Base-by-base conservation (phyloP, 2,113 vertebrate species). In the Puma concolor region DNA sequence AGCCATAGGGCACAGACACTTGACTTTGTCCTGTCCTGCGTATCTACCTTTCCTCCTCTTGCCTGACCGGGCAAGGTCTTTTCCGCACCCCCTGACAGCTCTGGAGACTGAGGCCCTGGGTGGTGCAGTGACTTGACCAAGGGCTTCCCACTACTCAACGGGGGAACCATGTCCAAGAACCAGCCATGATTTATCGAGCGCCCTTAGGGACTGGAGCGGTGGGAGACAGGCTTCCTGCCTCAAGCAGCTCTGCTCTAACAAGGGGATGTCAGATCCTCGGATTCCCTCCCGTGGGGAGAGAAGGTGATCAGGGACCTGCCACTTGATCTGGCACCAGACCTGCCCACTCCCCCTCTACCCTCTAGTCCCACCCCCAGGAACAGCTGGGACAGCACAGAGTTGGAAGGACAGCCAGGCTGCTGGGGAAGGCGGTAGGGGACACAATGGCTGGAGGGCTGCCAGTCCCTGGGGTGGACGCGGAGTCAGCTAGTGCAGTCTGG, bases 191-290 rank as follows among this genome's bases (percentile, higher is more conserved):
- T 41, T 27, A 16, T 6, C 0, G 21, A 25, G 44, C 1, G 17
- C 27, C 7, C 12, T 50, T 29, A 27, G 33, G 16, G 2, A 36
- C 4, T 7, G 25, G 69, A 25, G 41, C 1, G 0, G 10, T 1
- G 12, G n/a, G 23, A 54, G 66, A n/a, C 69, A 41, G 11, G 36
- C 2, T 33, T 52, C 63, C 72, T 38, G 36, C 41, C 52, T 52
- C 67, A 25, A 33, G 66, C 52, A 91, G 54, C 77, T 93, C 71
- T 67, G 52, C 57, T 52, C 66, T 29, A 50, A 41, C 9, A 12
- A 15, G 52, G 21, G 31, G 60, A 14, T 29, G 25, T 79, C 69
- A 41, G 69, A 7, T 31, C 44, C 16, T 2, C 6, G 11, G 4
- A 57, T 69, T 36, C 6, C 29, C 0, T 52, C 5, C 29, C 0